phyloP scores from a whole-genome alignment of 2,888 invertebrate genomes.

The Lacanobia oleracea region DNA sequence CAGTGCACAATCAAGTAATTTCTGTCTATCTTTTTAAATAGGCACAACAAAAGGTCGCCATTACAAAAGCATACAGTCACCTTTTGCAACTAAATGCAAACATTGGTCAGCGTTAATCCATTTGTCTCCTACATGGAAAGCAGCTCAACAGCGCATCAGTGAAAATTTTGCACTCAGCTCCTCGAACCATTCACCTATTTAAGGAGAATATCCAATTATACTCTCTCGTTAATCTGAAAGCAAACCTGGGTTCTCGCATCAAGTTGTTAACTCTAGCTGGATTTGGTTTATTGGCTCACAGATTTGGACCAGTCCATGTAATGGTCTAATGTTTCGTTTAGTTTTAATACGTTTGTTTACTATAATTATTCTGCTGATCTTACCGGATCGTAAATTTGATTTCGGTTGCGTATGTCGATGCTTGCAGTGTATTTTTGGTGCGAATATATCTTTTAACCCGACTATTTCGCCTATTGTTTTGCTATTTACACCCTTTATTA shows the following conservation, averaged over 20 bases:
- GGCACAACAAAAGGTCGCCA: neutral
- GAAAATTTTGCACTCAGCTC: neutral
- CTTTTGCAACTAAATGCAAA: neutral
- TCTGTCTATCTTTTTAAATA: no score
- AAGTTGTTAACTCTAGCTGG: constrained; percentile 27
- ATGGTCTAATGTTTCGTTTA: no score
- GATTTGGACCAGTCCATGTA: constrained; percentile 25
- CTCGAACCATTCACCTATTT: constrained; percentile 34
- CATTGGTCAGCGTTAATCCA: constrained; percentile 2
- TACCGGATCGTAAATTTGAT: no score
- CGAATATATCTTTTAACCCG: no score
- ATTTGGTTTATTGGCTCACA: constrained; percentile 56
- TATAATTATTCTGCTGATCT: no score
- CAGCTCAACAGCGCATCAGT: constrained; percentile 3
- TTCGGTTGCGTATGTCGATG: no score
- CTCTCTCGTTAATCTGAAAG: constrained; percentile 36
- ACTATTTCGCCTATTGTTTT: no score
- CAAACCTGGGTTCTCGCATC: constrained; percentile 47
- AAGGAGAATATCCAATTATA: constrained; percentile 43
- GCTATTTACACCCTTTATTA: no score
- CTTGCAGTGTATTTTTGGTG: no score
- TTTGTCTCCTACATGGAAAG: constrained; percentile 23
- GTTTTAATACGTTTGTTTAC: no score
- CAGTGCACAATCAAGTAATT: no score
- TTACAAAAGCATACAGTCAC: neutral